These are phyloP conservation scores for Trichechus manatus DNA, from an alignment of 2,113 vertebrate genomes.

Conservation along the genomic window DNA sequence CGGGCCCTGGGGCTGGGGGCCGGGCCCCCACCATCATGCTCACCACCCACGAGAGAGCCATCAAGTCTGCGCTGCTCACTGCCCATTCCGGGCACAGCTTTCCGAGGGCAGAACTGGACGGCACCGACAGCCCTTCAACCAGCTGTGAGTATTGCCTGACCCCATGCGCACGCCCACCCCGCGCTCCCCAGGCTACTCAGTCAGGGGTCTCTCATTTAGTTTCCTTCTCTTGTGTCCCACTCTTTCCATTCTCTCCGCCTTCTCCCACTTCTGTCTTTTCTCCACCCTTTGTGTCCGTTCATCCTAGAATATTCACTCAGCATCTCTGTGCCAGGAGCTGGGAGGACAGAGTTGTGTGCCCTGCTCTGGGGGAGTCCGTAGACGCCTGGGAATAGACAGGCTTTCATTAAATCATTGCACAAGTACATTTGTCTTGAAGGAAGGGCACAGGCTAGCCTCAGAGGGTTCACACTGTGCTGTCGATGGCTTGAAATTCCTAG, in stretches of 20 bases:
- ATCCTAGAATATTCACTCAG: neutral
- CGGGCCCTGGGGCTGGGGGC: slow-evolving; percentile 75
- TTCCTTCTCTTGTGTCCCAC: neutral
- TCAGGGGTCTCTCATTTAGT: accelerated
- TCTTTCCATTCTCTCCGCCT: neutral
- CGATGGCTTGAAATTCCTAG: too few relatives aligned
- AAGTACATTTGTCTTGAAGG: neutral
- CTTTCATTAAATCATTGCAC: neutral
- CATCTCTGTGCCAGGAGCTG: neutral
- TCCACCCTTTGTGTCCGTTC: slow-evolving; percentile 1
- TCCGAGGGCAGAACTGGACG: slow-evolving; percentile 79
- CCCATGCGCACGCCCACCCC: accelerated
- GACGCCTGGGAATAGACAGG: neutral
- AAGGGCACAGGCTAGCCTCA: neutral
- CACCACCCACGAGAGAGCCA: slow-evolving; percentile 86
- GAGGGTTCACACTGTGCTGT: neutral
- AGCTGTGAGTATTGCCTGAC: slow-evolving; percentile 88
- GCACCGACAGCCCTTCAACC: slow-evolving; percentile 84
- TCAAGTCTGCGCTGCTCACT: slow-evolving; percentile 84
- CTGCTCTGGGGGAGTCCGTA: neutral
- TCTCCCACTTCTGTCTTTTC: slow-evolving; percentile 25
- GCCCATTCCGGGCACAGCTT: slow-evolving; percentile 79
- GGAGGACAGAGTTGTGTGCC: slow-evolving; percentile 6
- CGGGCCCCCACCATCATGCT: slow-evolving; percentile 85
- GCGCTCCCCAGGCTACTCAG: neutral